A percentile compares a stretch with the other conserved stretches of the same genome.
Evolutionary conservation across 2,113 vertebrate species (phyloP).

Genomic region (Laticauda colubrina): DNA sequence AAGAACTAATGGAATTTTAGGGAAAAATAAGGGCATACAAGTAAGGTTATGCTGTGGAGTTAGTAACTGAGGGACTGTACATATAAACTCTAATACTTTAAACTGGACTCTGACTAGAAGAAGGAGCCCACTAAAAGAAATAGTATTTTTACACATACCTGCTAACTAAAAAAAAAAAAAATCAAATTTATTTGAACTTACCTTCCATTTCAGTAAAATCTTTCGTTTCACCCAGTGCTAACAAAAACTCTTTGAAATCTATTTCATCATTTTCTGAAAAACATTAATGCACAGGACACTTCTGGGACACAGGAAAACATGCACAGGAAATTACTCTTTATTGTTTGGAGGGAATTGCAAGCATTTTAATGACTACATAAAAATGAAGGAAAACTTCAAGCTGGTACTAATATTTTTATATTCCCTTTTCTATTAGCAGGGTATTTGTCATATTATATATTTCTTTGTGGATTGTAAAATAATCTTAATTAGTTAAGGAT

Average conservation of each 20-base stretch:
- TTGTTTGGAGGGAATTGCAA: neutral
- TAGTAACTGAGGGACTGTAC: neutral
- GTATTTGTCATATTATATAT: neutral
- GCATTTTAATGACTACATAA: neutral
- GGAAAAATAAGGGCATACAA: neutral
- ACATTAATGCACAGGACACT: neutral
- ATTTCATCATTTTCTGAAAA: slow-evolving; percentile 11
- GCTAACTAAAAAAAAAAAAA: neutral
- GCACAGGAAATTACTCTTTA: neutral
- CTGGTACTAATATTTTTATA: neutral
- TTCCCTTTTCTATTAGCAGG: neutral
- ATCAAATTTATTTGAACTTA: slow-evolving; percentile 1
- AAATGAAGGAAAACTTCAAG: neutral
- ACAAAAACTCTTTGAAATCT: slow-evolving; percentile 26
- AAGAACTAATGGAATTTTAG: neutral
- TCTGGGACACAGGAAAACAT: neutral
- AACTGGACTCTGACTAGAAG: neutral
- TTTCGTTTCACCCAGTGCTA: slow-evolving; percentile 15
- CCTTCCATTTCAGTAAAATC: slow-evolving; percentile 29
- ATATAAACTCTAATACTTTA: neutral
- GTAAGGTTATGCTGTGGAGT: neutral
- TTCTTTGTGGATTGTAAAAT: neutral
- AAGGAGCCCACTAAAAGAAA: neutral
- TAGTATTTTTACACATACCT: neutral
- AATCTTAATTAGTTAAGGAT: neutral